These are phyloP conservation scores for Parnassius smintheus DNA, from an alignment of 2,888 invertebrate species.

Conservation along the genomic window DNA sequence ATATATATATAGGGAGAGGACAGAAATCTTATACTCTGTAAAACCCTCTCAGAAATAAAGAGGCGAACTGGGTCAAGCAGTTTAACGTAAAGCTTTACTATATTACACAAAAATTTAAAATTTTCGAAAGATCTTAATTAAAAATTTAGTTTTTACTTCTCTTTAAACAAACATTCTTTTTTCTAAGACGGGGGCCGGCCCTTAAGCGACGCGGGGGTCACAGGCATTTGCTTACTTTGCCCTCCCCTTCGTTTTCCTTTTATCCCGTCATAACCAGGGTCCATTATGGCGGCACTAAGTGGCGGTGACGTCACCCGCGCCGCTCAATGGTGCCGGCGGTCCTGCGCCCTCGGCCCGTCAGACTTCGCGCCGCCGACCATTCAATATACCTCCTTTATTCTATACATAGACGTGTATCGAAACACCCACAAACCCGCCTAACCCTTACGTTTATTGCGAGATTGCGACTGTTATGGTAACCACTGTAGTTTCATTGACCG, in stretches of 20 bases:
- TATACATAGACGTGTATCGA: slow-evolving; percentile 3
- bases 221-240: too few relatives aligned
- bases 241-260: neutral
- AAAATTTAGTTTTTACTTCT: too few relatives aligned
- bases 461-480: neutral
- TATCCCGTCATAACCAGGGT: neutral
- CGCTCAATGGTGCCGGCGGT: slow-evolving; percentile 36
- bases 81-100: too few relatives aligned
- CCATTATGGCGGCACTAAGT: slow-evolving; percentile 26
- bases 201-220: too few relatives aligned
- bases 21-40: too few relatives aligned
- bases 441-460: slow-evolving; percentile 1
- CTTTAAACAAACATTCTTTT: too few relatives aligned
- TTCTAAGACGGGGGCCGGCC: too few relatives aligned
- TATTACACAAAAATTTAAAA: too few relatives aligned
- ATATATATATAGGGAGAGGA: too few relatives aligned
- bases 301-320: slow-evolving; percentile 55
- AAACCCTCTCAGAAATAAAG: too few relatives aligned
- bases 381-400: slow-evolving; percentile 7
- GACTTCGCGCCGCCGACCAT: slow-evolving; percentile 44
- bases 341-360: slow-evolving; percentile 43
- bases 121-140: too few relatives aligned
- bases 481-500: slow-evolving; percentile 6
- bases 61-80: too few relatives aligned
- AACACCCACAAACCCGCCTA: slow-evolving; percentile 9